A percentile compares a stretch with the other conserved stretches of the same genome.
These are phyloP conservation scores for Argyresthia albistria DNA, from an alignment of 2,888 invertebrate species.

Conservation along the genomic window DNA sequence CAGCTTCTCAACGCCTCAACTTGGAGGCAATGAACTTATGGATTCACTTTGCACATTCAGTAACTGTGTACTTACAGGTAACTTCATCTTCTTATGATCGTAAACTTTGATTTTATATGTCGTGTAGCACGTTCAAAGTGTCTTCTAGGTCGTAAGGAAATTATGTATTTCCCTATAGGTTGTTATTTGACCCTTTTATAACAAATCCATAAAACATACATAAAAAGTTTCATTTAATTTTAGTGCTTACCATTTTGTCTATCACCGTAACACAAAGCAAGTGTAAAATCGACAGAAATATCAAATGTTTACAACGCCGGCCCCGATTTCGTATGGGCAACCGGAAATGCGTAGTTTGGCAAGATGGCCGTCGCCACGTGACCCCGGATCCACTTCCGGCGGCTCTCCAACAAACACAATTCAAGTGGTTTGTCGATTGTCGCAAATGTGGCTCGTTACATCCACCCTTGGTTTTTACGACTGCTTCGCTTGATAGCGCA, in stretches of 20 bases:
- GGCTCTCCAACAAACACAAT: slow-evolving; percentile 47
- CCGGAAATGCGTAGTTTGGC: slow-evolving; percentile 63
- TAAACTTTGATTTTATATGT: too few relatives aligned
- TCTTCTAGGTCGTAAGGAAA: too few relatives aligned
- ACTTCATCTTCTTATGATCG: too few relatives aligned
- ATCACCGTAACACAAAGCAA: too few relatives aligned
- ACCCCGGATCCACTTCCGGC: slow-evolving; percentile 65
- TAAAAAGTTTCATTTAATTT: background rate
- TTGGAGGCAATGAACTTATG: too few relatives aligned
- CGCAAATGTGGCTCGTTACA: slow-evolving; percentile 24
- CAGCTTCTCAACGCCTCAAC: background rate
- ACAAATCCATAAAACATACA: background rate
- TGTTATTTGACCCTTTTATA: too few relatives aligned
- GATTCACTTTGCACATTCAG: too few relatives aligned
- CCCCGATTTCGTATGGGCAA: slow-evolving; percentile 22
- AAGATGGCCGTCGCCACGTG: slow-evolving; percentile 67
- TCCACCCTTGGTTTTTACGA: slow-evolving; percentile 36
- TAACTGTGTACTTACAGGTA: too few relatives aligned
- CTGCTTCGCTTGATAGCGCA: slow-evolving; percentile 32
- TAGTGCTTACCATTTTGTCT: too few relatives aligned
- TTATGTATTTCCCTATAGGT: too few relatives aligned
- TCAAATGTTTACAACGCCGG: slow-evolving; percentile 40
- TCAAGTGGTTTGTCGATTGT: slow-evolving; percentile 57
- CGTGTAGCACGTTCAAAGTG: too few relatives aligned
- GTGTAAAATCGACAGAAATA: background rate